Evolutionary conservation across 1,140 invertebrate genomes (phyloP).

Genomic region (Dermatophagoides farinae): DNA sequence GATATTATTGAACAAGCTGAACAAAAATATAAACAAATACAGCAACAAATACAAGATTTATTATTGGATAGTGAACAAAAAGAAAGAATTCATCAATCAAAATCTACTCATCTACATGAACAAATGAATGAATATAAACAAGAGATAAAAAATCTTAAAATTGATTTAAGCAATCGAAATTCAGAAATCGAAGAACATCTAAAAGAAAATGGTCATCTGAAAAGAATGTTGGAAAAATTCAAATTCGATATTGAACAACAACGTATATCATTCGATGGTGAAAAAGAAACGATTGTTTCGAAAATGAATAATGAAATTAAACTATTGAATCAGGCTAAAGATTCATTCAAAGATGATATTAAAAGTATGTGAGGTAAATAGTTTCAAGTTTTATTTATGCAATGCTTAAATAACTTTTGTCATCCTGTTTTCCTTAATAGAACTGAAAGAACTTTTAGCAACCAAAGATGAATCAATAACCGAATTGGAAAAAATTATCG

Average conservation of each 20-base stretch:
- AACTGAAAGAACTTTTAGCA: background rate
- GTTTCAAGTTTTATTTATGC: background rate
- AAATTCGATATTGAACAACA: background rate
- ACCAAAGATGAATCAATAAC: background rate
- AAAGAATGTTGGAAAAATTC: background rate
- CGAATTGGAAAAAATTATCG: background rate
- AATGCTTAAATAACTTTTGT: background rate
- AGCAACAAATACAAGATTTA: conserved; percentile 3
- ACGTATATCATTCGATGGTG: background rate
- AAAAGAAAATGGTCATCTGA: background rate
- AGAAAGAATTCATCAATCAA: background rate
- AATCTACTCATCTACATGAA: background rate
- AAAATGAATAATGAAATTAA: conserved; percentile 3
- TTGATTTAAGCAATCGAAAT: background rate
- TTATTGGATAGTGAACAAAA: conserved; percentile 7
- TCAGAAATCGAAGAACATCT: conserved; percentile 27
- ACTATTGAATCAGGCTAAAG: background rate
- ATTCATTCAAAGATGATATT: background rate
- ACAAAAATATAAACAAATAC: conserved; percentile 7
- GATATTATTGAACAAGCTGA: conserved; percentile 7
- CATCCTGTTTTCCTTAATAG: background rate
- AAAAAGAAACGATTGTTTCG: background rate
- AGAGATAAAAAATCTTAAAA: background rate
- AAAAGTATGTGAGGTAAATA: background rate
- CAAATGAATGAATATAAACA: background rate